Base-by-base conservation (phyloP, 2,888 invertebrate species). In the Synergus laeviventris region DNA sequence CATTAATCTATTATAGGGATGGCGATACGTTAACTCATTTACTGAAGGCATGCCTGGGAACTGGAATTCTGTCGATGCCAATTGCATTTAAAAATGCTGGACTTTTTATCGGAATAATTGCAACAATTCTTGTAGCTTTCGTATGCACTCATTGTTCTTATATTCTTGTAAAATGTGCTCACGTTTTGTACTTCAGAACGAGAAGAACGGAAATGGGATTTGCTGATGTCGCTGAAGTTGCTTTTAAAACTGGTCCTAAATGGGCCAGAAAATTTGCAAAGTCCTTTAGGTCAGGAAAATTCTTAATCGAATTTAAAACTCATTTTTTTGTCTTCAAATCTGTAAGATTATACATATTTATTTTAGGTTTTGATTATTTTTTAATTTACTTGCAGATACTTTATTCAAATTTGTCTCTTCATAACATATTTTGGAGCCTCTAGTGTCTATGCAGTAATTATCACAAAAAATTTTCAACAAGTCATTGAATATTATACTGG, bases 401-500 rank as follows among this genome's bases (percentile, higher is more conserved):
- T 94, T 66, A 96, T 97, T 66, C 93, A 95, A 79, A 91, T 94
- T 75, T 95, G 96, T 88, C 93, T 99, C 79, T 97, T 98, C 88
- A 91, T 96, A 56, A 98, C 99, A 1, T 99, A 99, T 91, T 97
- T 98, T 88, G 98, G 98, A 66, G 99, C 99, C 84, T 99, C 99
- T 93, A 98, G 98, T 85, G 98, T 98, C 38, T 99, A 99, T 90
- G 95, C 98, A 3, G 97, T 99, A 0, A 97, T 99, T 88, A 95
- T 99, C 74, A 97, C 98, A 0, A 94, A 93, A 80, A 98, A 97
- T 89, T 94, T 98, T 82, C 91, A 94, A 87, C 94, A 96, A 91
- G 95, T 94, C 83, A 92, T 94, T n/a, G 92, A 92, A 0, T 89
- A 94, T 86, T 93, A 96, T 90, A 88, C 93, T 0, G 92, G 36